A percentile compares a stretch with the other conserved stretches of the same genome.
Evolutionary conservation across 2,113 vertebrate species (phyloP).

Genomic region (Xenus cinereus): DNA sequence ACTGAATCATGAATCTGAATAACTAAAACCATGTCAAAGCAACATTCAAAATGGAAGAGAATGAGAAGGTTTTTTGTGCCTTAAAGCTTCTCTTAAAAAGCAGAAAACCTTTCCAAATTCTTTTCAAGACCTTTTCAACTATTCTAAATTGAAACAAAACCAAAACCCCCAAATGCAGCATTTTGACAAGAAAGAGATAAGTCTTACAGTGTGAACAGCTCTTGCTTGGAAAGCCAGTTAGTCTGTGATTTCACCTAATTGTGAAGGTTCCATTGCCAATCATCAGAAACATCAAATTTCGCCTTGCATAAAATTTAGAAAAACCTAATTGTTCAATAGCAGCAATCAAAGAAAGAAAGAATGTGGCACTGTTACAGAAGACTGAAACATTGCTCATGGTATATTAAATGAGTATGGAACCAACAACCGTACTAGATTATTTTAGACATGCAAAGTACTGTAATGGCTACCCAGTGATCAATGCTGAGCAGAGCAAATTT

Average conservation of each 20-base stretch:
- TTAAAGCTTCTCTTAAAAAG: background rate
- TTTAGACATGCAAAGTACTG: background rate
- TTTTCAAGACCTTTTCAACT: background rate
- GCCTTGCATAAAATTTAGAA: background rate
- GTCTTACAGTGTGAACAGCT: background rate
- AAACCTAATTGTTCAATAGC: background rate
- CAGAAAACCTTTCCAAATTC: background rate
- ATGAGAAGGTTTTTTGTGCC: background rate
- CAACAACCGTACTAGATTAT: background rate
- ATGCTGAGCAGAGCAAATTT: background rate
- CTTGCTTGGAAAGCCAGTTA: background rate
- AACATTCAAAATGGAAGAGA: background rate
- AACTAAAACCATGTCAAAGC: background rate
- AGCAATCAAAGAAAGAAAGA: background rate
- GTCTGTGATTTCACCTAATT: background rate
- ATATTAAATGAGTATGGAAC: background rate
- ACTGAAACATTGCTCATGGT: background rate
- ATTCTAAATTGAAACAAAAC: background rate
- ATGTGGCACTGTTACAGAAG: background rate
- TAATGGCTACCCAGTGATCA: background rate
- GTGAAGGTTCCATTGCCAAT: background rate
- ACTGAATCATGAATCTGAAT: background rate
- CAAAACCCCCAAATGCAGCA: background rate
- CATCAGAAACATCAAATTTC: background rate
- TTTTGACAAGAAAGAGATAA: background rate